Conservation (phyloP, 1,140 invertebrate species). For the Trypoxylus dichotomus region DNA sequence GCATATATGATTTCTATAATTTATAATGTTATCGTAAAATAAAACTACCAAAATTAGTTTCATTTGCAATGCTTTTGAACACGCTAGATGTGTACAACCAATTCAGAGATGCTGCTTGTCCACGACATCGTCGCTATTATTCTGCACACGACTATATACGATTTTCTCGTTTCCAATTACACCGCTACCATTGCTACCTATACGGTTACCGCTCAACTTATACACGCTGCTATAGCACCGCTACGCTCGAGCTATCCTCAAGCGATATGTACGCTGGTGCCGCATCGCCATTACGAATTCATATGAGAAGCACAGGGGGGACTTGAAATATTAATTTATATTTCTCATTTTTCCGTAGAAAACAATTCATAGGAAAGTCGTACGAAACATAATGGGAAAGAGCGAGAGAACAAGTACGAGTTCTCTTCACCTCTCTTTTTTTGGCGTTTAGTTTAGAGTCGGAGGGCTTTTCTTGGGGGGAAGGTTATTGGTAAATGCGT, state of each 20-base stretch:
- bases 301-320: conserved; percentile 52
- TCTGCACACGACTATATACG: too few species aligned
- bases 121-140: too few species aligned
- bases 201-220: background rate
- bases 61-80: too few species aligned
- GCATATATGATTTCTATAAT: too few species aligned
- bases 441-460: background rate
- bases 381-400: background rate
- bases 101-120: too few species aligned
- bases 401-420: background rate
- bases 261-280: conserved; percentile 22
- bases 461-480: background rate
- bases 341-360: conserved; percentile 51
- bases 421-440: background rate
- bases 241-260: background rate
- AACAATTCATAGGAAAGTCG: conserved; percentile 41
- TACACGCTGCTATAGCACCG: background rate
- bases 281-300: conserved; percentile 48
- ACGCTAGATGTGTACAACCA: too few species aligned
- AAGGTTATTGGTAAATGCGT: background rate
- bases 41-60: too few species aligned
- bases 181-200: background rate
- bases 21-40: too few species aligned
- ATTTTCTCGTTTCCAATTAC: background rate
- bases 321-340: conserved; percentile 53